phyloP scores from a whole-genome alignment of 1,140 invertebrate genomes.

The Lepidurus arcticus region DNA sequence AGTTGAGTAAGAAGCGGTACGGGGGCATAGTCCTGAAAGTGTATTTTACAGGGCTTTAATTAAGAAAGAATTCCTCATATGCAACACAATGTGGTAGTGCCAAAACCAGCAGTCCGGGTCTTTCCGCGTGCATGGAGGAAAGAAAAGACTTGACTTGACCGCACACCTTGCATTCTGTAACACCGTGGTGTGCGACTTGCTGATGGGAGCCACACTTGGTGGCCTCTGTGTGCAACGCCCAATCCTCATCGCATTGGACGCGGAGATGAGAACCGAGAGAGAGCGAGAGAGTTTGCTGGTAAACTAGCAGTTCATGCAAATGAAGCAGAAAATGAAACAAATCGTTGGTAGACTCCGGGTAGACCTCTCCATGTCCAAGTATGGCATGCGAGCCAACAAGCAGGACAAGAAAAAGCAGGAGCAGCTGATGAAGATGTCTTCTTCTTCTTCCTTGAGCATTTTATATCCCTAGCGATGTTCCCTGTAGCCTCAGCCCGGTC shows the following conservation, averaged over 20 bases:
- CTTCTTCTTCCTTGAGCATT: slow-evolving; percentile 8
- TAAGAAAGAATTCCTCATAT: neutral
- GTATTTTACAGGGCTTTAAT: neutral
- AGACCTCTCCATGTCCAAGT: slow-evolving; percentile 17
- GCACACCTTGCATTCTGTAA: slow-evolving; percentile 21
- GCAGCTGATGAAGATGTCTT: slow-evolving; percentile 3
- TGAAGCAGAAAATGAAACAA: slow-evolving; percentile 22
- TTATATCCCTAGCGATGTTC: neutral
- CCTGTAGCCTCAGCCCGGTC: neutral
- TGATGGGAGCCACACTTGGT: slow-evolving; percentile 20
- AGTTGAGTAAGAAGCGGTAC: too few relatives aligned
- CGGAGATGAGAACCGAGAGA: neutral
- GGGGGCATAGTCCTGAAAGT: neutral
- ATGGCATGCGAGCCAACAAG: neutral
- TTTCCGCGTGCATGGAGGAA: slow-evolving; percentile 1
- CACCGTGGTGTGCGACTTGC: slow-evolving; percentile 20
- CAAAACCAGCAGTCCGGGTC: neutral
- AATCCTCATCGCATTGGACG: slow-evolving; percentile 18
- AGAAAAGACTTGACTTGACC: slow-evolving; percentile 10
- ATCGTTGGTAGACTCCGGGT: slow-evolving; percentile 17
- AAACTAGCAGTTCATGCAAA: slow-evolving; percentile 22
- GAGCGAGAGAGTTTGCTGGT: slow-evolving; percentile 20
- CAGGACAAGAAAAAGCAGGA: slow-evolving; percentile 1
- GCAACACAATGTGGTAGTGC: neutral
- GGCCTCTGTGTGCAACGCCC: slow-evolving; percentile 16